These are phyloP conservation scores for Mnemiopsis leidyi DNA, from an alignment of 37 sponge, comb jelly and placozoan genomes.

Conservation along the genomic window DNA sequence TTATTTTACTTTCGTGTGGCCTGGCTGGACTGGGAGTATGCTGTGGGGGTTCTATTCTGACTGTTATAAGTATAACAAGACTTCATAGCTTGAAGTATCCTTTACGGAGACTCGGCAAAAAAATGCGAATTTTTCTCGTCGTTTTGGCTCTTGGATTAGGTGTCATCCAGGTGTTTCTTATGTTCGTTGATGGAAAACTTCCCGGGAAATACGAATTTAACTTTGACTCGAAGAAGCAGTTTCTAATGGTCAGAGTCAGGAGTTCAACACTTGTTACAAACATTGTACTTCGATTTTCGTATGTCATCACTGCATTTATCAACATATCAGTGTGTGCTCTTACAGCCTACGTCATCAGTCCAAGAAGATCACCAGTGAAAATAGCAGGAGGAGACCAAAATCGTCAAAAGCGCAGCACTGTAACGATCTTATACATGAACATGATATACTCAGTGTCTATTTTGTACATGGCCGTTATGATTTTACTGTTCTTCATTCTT, in stretches of 20 bases:
- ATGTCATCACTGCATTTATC: not conserved
- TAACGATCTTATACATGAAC: not conserved
- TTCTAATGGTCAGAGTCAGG: not conserved
- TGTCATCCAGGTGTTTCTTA: not conserved
- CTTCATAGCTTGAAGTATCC: not conserved
- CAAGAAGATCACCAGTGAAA: not conserved
- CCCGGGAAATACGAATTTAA: not conserved
- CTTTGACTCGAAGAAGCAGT: not conserved
- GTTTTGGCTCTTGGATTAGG: not conserved
- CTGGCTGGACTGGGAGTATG: not conserved
- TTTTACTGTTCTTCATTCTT: not conserved
- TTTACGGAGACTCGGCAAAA: not conserved
- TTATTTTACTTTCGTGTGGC: not conserved
- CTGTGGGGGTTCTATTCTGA: not conserved
- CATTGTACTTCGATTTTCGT: not conserved
- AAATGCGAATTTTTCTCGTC: not conserved
- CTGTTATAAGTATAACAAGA: not conserved
- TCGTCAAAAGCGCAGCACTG: not conserved
- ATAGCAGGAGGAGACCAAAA: not conserved
- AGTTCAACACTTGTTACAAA: no score
- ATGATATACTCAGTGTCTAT: not conserved
- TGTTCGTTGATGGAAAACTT: not conserved
- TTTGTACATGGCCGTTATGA: not conserved
- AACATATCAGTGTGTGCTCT: not conserved
- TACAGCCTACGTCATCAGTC: not conserved